Evolutionary conservation across 2,888 invertebrate genomes (phyloP), one percentile per base, ranked within the genome.

Genomic region (Argyresthia albistria): DNA sequence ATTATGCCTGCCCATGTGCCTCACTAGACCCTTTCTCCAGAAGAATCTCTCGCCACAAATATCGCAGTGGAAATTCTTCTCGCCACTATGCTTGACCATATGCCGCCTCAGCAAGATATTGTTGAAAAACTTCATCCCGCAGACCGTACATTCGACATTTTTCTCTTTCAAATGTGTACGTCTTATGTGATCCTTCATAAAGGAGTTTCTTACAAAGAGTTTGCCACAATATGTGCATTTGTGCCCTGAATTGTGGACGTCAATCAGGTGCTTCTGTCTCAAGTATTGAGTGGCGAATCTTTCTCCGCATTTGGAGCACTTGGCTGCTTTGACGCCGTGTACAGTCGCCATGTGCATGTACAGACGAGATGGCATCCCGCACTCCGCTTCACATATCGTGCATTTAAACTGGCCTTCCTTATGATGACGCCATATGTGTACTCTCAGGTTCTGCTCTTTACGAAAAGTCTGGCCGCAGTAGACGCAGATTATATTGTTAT

Each of bases 31-130:
- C 52, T 91, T 91, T 53, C 90, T 81, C 70, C 91, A 90, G 43
- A 89, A 88, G 57, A 91, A 89, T 59, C 89, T 80, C 56, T 89
- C 89, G 0, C 90, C 89, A 54, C 91, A 92, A 1, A 90, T 72
- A 48, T 91, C 90, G 56, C 91, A 91, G 51, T 90, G 88, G 55
- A 89, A 90, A 48, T 84, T 87, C 53, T 88, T 88, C 43, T 89
- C 89, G 1, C 89, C 89, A 45, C 86, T 86, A 53, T 86, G 86
- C 50, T 82, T 86, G 0, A 83, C 76, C 82, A 86, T 82, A 50
- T 86, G 87, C 1, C 82, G 62, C 42, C 79, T 70, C 8, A 84
- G 53, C 7, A 86, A 67, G 4, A 83, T 79, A 54, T 82, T 81
- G 51, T 84, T 86, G 39, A 86, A 86, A 58, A 88, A 88, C 60